phyloP scores from a whole-genome alignment of 2,113 vertebrate genomes.

The Cariama cristata region DNA sequence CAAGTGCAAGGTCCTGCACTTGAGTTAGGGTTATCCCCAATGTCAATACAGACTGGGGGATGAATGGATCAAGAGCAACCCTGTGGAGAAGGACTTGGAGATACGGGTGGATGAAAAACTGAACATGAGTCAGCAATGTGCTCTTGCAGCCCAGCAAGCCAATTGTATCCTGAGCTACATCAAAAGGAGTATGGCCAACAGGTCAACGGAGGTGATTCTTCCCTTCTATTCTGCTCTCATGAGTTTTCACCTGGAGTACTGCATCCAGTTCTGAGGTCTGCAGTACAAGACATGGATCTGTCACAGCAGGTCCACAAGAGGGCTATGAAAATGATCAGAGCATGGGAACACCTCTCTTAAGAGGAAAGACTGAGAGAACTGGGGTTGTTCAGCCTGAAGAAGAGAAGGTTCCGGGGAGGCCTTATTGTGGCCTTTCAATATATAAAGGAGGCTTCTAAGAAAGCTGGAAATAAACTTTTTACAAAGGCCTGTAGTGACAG shows the following conservation, averaged over 20 bases:
- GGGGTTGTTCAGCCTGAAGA: not conserved
- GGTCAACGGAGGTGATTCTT: not conserved
- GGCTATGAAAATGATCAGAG: not conserved
- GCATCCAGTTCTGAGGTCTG: not conserved
- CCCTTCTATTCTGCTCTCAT: not conserved
- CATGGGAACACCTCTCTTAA: not conserved
- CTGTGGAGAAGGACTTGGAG: no score
- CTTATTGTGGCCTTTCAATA: not conserved
- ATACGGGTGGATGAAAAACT: not conserved
- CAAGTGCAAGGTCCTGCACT: not conserved
- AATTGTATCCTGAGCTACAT: not conserved
- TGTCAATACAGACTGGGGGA: not conserved
- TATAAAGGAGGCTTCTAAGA: not conserved
- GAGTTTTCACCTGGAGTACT: not conserved
- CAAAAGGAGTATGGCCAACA: not conserved
- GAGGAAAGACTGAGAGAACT: not conserved
- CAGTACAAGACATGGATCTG: not conserved
- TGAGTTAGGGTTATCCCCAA: not conserved
- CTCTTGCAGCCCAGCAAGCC: not conserved
- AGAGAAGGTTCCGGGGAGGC: accelerated
- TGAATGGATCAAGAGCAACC: not conserved
- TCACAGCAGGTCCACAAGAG: not conserved
- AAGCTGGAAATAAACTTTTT: not conserved
- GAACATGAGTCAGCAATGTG: accelerated
- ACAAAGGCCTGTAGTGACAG: not conserved